Conservation (phyloP, 1,140 invertebrate genomes). For the Caenorhabditis latens region DNA sequence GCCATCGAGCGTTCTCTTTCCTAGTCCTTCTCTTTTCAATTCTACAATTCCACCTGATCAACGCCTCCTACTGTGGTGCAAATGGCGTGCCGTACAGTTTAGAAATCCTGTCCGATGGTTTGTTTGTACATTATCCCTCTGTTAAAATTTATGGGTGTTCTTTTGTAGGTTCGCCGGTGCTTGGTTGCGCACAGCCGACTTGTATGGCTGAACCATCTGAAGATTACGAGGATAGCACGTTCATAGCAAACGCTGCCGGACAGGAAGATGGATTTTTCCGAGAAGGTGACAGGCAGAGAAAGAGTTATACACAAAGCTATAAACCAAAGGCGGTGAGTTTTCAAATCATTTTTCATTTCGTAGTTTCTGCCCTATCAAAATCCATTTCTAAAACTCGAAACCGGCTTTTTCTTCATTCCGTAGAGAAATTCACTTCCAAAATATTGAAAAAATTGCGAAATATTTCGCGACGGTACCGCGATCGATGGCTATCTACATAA, state of each 20-base stretch:
- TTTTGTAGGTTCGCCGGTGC: conserved; percentile 70
- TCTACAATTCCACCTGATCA: neutral
- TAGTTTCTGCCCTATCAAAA: too few species aligned
- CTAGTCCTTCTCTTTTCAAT: neutral
- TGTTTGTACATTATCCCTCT: neutral
- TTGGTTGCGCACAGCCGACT: conserved; percentile 75
- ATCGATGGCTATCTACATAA: neutral
- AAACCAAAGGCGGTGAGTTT: conserved; percentile 51
- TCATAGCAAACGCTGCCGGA: conserved; percentile 67
- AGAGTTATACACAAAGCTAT: conserved; percentile 48
- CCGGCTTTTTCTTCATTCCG: neutral
- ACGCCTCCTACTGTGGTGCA: conserved; percentile 72
- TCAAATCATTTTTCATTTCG: neutral
- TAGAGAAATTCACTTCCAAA: too few species aligned
- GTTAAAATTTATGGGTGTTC: neutral
- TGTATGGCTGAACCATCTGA: conserved; percentile 70
- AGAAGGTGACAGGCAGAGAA: conserved; percentile 70
- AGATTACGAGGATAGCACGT: conserved; percentile 67
- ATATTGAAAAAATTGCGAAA: neutral
- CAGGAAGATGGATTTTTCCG: conserved; percentile 74
- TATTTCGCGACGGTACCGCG: too few species aligned
- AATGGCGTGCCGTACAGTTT: conserved; percentile 74
- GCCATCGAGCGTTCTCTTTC: conserved; percentile 36
- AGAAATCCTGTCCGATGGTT: conserved; percentile 70
- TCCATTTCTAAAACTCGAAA: neutral